phyloP scores from a whole-genome alignment of 1,140 invertebrate species.

The Telenomus remus region DNA sequence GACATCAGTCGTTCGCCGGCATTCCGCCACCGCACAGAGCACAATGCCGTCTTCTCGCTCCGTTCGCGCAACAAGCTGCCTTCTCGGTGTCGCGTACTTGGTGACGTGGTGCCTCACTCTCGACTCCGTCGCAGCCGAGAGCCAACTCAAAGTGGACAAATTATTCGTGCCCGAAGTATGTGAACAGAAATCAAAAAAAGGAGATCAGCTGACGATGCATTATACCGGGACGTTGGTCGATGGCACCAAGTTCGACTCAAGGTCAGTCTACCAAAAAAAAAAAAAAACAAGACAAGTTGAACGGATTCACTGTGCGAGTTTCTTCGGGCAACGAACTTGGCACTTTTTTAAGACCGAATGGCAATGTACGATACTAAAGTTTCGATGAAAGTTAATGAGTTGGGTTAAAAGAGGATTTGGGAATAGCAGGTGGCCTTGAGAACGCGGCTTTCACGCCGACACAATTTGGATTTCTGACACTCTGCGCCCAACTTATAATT shows the following conservation, averaged over 20 bases:
- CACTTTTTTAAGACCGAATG: conserved; percentile 13
- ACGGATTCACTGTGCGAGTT: conserved; percentile 19
- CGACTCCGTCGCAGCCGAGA: conserved; percentile 62
- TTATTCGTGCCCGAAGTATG: conserved; percentile 87
- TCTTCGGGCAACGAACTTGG: too few species aligned
- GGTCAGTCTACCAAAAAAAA: conserved; percentile 78
- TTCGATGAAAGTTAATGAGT: conserved; percentile 52
- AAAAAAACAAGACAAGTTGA: not conserved
- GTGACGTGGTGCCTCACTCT: conserved; percentile 57
- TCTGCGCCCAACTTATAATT: conserved; percentile 46
- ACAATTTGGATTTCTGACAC: conserved; percentile 52
- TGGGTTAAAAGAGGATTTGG: conserved; percentile 52
- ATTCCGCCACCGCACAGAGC: conserved; percentile 53
- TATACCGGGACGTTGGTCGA: conserved; percentile 91
- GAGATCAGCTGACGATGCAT: conserved; percentile 94
- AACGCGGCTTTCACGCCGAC: conserved; percentile 38
- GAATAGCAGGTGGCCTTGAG: conserved; percentile 39
- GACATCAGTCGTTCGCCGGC: conserved; percentile 60
- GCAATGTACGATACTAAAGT: conserved; percentile 36
- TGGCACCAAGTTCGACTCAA: conserved; percentile 95
- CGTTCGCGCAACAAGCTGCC: conserved; percentile 51
- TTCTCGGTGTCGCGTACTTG: conserved; percentile 45
- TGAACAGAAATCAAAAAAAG: conserved; percentile 86
- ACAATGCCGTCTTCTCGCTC: conserved; percentile 42
- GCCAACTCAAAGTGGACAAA: conserved; percentile 86